These are phyloP conservation scores for Chiloscyllium plagiosum DNA, from an alignment of 2,113 vertebrate genomes.

Conservation along the genomic window DNA sequence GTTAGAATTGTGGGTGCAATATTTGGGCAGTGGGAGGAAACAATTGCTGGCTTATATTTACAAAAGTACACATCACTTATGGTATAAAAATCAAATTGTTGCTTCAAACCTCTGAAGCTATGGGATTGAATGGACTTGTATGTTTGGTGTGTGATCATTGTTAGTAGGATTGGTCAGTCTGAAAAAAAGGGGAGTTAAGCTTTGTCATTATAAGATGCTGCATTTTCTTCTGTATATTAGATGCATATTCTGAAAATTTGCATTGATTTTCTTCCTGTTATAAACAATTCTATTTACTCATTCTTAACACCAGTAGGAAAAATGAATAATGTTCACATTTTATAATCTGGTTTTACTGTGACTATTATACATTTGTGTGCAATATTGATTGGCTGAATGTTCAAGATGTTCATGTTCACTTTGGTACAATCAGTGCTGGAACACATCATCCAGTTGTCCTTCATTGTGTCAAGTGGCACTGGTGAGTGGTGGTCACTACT, in stretches of 20 bases:
- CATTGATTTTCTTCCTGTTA: background rate
- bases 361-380: background rate
- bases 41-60: background rate
- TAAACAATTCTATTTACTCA: background rate
- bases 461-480: background rate
- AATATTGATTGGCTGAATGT: background rate
- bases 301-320: background rate
- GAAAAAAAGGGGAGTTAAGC: background rate
- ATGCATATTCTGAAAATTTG: background rate
- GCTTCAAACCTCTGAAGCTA: too few species aligned
- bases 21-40: background rate
- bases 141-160: background rate
- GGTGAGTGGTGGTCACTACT: background rate
- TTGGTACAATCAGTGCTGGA: background rate
- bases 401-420: too few species aligned
- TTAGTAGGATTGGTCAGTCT: background rate
- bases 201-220: background rate
- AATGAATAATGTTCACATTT: background rate
- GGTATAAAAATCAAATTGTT: background rate
- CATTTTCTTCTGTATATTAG: background rate
- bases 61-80: background rate
- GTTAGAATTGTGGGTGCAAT: background rate
- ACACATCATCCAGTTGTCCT: background rate
- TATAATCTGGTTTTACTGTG: background rate
- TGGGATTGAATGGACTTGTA: background rate